Percentiles rank a stretch among this genome's conserved stretches.
Evolutionary conservation across 2,113 vertebrate genomes (phyloP).

Genomic region (Anas platyrhynchos): DNA sequence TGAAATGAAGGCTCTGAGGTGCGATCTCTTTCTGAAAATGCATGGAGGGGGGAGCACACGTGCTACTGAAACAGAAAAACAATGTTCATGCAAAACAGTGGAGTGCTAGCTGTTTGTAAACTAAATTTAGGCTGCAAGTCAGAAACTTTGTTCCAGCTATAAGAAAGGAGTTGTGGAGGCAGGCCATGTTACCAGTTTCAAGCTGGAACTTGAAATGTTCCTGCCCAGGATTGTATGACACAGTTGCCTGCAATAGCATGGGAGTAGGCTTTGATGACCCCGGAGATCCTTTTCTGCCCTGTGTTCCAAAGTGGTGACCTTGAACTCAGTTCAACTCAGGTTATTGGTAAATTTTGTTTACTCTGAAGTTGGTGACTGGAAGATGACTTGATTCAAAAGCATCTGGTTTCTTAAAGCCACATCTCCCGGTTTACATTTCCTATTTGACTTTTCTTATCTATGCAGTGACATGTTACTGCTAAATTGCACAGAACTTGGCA

Average conservation of each 20-base stretch:
- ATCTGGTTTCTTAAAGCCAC: slow-evolving; percentile 38
- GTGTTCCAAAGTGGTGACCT: slow-evolving; percentile 15
- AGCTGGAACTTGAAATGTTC: slow-evolving; percentile 2
- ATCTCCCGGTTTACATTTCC: not conserved
- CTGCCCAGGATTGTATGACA: slow-evolving; percentile 7
- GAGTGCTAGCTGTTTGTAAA: not conserved
- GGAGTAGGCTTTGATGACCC: slow-evolving; percentile 34
- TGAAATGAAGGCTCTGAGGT: not conserved
- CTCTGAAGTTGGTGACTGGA: not conserved
- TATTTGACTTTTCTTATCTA: not conserved
- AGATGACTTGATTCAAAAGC: slow-evolving; percentile 39
- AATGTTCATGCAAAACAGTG: not conserved
- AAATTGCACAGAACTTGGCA: not conserved
- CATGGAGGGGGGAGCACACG: fast-evolving
- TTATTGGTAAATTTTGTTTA: slow-evolving; percentile 38
- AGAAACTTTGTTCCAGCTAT: not conserved
- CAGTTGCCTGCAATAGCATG: slow-evolving; percentile 39
- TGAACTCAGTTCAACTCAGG: slow-evolving; percentile 40
- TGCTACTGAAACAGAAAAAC: not conserved
- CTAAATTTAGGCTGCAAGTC: slow-evolving; percentile 8
- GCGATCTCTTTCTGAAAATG: not conserved
- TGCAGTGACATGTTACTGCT: not conserved
- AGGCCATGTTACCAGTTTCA: slow-evolving; percentile 8
- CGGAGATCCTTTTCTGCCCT: not conserved
- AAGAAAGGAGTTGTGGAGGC: not conserved